Base-by-base conservation (phyloP, 2,797 vertebrate species). In the Danio tinwini region DNA sequence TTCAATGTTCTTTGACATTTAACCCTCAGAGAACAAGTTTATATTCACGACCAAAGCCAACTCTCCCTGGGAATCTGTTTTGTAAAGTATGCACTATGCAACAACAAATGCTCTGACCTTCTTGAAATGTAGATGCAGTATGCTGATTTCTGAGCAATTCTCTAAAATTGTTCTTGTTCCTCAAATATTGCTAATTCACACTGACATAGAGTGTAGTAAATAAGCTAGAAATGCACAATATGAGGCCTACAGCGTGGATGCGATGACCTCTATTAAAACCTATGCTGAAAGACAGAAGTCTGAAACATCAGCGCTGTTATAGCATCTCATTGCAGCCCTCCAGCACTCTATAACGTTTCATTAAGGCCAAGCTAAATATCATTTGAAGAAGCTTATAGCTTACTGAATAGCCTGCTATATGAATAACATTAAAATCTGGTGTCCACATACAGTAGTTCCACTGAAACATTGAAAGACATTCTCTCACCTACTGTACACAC, bases 181-280 rank as follows among this genome's bases (percentile, higher is more conserved):
- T 52, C 0, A 50, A 50, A 50, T 68, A 50, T 50, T 68, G 21
- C 47, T 50, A 37, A 5, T 16, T 13, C 14, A 68, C 14, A 37
- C 65, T 68, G 65, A 68, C 65, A 65, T 50, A n/a, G n/a, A n/a
- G n/a, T n/a, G n/a, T n/a, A 29, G 45, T 50, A 50, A 49, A 50
- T 14, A 50, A 39, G 2, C 7, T 11, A 8, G n/a, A 68, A 68
- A 37, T 39, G 14, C 47, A 37, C 68, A 50, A 10, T 50, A 68
- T n/a, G 5, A 50, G 8, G 13, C 17, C 17, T 65, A 5, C 8
- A 50, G 8, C 5, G 0, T 11, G 29, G 2, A 49, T 68, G 13
- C 45, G 50, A 3, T 50, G 45, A 50, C 12, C 17, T 65, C 63
- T 21, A 21, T 45, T 7, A 65, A 68, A 37, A 45, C 17, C 45